phyloP scores from a whole-genome alignment of 2,113 vertebrate genomes.

The Orientallactaga bullata region DNA sequence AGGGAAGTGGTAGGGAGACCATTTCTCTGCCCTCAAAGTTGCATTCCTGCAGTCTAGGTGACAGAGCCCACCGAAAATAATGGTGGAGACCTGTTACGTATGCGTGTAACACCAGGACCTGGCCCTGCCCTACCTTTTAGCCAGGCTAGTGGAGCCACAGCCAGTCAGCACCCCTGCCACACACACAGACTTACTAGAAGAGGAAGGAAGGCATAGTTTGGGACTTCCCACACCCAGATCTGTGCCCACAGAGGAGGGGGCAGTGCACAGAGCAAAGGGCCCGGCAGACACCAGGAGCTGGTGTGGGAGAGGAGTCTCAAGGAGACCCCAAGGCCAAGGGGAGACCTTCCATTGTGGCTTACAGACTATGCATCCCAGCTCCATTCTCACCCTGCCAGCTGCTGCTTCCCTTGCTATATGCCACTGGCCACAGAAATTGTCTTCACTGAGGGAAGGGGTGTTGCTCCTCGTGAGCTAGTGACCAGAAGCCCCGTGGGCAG shows the following conservation, averaged over 20 bases:
- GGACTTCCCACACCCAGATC: not conserved
- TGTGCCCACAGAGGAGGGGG: not conserved
- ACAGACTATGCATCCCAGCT: not conserved
- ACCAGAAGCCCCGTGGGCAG: not conserved
- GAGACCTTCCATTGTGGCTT: not conserved
- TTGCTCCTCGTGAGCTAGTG: too few relatives aligned
- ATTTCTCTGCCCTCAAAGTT: fast-evolving
- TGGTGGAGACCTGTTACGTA: fast-evolving
- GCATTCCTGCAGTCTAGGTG: not conserved
- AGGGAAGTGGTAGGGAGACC: not conserved
- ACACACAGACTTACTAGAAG: too few relatives aligned
- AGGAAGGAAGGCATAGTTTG: fast-evolving
- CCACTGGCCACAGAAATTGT: not conserved
- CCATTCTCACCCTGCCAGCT: not conserved
- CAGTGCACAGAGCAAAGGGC: too few relatives aligned
- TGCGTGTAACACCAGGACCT: not conserved
- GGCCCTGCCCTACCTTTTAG: not conserved
- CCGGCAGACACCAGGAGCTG: not conserved
- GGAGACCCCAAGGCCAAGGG: not conserved
- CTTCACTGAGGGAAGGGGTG: not conserved
- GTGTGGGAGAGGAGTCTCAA: too few relatives aligned
- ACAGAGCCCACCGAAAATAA: not conserved
- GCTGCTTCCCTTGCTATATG: too few relatives aligned
- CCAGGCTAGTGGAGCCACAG: too few relatives aligned
- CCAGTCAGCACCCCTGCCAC: not conserved